A percentile compares a stretch with the other conserved stretches of the same genome.
Evolutionary conservation across 2,113 vertebrate species (phyloP).

Genomic region (Callaeas wilsoni): DNA sequence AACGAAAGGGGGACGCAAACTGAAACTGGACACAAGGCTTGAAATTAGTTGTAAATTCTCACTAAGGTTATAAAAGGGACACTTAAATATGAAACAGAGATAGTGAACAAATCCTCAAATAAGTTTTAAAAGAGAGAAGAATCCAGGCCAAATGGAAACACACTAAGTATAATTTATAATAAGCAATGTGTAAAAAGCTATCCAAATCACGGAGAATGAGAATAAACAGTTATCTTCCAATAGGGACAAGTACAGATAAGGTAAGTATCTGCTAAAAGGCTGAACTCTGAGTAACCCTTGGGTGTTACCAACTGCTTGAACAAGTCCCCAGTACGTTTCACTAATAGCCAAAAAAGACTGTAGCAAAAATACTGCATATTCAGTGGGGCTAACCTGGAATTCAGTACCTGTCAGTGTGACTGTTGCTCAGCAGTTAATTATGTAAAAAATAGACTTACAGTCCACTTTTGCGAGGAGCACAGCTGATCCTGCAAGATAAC

Average conservation of each 20-base stretch:
- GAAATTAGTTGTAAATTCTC: conserved; percentile 47
- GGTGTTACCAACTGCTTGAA: neutral
- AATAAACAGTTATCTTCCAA: conserved; percentile 57
- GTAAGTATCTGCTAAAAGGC: conserved; percentile 63
- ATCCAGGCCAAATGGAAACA: conserved; percentile 50
- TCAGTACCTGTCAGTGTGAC: neutral
- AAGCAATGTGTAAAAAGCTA: conserved; percentile 40
- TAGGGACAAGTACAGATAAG: conserved; percentile 58
- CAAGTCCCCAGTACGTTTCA: neutral
- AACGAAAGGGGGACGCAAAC: neutral
- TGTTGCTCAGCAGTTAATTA: neutral
- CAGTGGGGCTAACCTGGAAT: neutral
- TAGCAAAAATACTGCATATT: neutral
- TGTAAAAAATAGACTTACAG: neutral
- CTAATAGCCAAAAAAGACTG: neutral
- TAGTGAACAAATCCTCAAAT: conserved; percentile 42
- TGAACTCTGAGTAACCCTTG: conserved; percentile 64
- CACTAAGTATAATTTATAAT: conserved; percentile 45
- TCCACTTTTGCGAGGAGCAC: neutral
- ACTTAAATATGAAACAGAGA: conserved; percentile 36
- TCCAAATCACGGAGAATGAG: conserved; percentile 49
- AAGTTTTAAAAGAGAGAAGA: conserved; percentile 38
- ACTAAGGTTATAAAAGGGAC: conserved; percentile 43
- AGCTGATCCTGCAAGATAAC: neutral
- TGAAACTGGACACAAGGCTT: conserved; percentile 10